These are phyloP conservation scores for Drosophila murphyi DNA, from an alignment of 1,140 invertebrate species.

Conservation along the genomic window DNA sequence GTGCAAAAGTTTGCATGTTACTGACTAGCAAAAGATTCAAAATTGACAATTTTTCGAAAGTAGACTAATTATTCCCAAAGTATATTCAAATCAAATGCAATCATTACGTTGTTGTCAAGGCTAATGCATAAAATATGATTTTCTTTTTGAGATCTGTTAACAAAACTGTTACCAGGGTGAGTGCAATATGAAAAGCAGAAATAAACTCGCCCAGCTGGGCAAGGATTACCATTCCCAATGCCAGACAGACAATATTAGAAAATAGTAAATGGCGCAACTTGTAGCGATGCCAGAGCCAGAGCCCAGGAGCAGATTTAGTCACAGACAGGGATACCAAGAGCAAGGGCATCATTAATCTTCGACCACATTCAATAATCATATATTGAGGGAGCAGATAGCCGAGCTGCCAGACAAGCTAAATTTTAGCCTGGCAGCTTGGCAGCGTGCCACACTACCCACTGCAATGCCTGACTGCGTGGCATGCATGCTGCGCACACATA, in stretches of 20 bases:
- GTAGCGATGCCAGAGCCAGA: conserved; percentile 10
- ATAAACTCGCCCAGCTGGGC: conserved; percentile 11
- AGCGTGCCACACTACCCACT: conserved; percentile 4
- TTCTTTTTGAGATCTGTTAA: neutral
- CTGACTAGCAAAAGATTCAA: no score
- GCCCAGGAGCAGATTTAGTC: neutral
- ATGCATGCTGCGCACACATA: conserved; percentile 68
- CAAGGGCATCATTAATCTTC: conserved; percentile 74
- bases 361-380: conserved; percentile 80
- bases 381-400: conserved; percentile 44
- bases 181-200: neutral
- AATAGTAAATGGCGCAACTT: conserved; percentile 31
- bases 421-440: neutral
- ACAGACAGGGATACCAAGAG: conserved; percentile 29
- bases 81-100: neutral
- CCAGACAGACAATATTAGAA: conserved; percentile 35
- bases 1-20: no score
- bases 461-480: conserved; percentile 2
- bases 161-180: conserved; percentile 20
- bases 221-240: conserved; percentile 26
- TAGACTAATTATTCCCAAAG: neutral
- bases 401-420: conserved; percentile 34
- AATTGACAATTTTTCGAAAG: neutral
- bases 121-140: neutral
- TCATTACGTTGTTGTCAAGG: neutral